Conservation (phyloP, 2,888 invertebrate genomes). For the Sphaerophoria taeniata region DNA sequence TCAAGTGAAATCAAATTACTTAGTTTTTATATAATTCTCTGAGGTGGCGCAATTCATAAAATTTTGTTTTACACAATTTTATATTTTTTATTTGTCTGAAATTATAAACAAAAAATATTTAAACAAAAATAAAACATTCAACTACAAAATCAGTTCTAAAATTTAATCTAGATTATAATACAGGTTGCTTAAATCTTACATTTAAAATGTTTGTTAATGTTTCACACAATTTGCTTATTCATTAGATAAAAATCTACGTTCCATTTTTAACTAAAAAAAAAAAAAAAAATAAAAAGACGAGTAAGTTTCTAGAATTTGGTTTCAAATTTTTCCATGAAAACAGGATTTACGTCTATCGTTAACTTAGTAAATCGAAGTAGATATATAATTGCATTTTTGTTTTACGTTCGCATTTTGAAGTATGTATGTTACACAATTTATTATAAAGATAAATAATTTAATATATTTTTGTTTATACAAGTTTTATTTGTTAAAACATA, state of each 20-base stretch:
- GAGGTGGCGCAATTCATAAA: slow-evolving; percentile 71
- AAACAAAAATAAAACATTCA: slow-evolving; percentile 56
- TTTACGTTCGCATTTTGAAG: slow-evolving; percentile 50
- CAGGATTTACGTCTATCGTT: not conserved
- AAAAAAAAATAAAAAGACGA: slow-evolving; percentile 50
- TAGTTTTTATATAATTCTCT: slow-evolving; percentile 55
- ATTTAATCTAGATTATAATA: slow-evolving; percentile 68
- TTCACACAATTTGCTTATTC: slow-evolving; percentile 14
- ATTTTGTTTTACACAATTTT: slow-evolving; percentile 66
- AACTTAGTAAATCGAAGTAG: slow-evolving; percentile 50
- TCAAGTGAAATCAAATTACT: slow-evolving; percentile 52
- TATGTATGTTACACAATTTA: slow-evolving; percentile 1
- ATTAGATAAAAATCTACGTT: slow-evolving; percentile 19
- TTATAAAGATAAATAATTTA: slow-evolving; percentile 32
- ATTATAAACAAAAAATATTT: slow-evolving; percentile 16
- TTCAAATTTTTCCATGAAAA: slow-evolving; percentile 44
- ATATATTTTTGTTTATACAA: slow-evolving; percentile 24
- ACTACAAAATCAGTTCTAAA: slow-evolving; percentile 61
- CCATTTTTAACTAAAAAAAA: slow-evolving; percentile 23
- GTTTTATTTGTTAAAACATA: slow-evolving; percentile 53
- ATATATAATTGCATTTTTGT: slow-evolving; percentile 57
- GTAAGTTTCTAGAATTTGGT: slow-evolving; percentile 21
- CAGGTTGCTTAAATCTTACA: slow-evolving; percentile 42
- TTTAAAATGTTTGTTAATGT: slow-evolving; percentile 30
- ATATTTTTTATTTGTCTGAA: slow-evolving; percentile 42